Evolutionary conservation across 2,888 invertebrate species (phyloP), one percentile per base, ranked within the genome.

Genomic region (Branchellion lobata): DNA sequence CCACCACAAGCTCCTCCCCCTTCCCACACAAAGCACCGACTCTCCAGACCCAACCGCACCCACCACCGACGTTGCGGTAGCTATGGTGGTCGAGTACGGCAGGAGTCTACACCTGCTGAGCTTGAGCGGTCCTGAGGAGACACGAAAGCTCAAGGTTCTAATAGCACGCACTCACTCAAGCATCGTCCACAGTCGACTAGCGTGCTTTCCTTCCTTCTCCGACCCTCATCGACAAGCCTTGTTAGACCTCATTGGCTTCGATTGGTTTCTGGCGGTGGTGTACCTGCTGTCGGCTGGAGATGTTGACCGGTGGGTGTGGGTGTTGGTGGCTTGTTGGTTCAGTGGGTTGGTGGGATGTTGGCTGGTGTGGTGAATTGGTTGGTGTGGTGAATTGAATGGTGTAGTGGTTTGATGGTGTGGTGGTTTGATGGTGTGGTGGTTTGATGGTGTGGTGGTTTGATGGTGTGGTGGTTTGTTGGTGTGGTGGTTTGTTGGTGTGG

Each of bases 211-310:
- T 47, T 18, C 18, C 47, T 47, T 18, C 18, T 47, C 47, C 18
- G 47, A 47, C 18, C n/a, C n/a, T n/a, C 47, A 47, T 18, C 8
- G 18, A 18, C 8, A 18, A 14, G 61, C 61, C 24, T 14, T 57
- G 14, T 24, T 24, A 57, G 24, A 18, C 61, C n/a, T 57, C 0
- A 14, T 57, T n/a, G 86, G 87, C 18, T 87, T 85, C 83, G 87
- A 87, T 81, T 87, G 87, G 87, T 87, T 87, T 82, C 84, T 84
- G 24, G 85, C 86, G 40, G 86, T 86, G 0, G 81, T 87, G 34
- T 87, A 86, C 81, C 84, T 87, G 14, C 82, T 86, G 34, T 85
- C 86, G 81, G 84, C 85, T 69, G 87, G 87, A 29, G 85, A 86
- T 82, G 79, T 82, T 53, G 85, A 86, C 21, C 84, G 47, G 47